phyloP scores from a whole-genome alignment of 2,888 invertebrate species.

The Lithosia quadra region DNA sequence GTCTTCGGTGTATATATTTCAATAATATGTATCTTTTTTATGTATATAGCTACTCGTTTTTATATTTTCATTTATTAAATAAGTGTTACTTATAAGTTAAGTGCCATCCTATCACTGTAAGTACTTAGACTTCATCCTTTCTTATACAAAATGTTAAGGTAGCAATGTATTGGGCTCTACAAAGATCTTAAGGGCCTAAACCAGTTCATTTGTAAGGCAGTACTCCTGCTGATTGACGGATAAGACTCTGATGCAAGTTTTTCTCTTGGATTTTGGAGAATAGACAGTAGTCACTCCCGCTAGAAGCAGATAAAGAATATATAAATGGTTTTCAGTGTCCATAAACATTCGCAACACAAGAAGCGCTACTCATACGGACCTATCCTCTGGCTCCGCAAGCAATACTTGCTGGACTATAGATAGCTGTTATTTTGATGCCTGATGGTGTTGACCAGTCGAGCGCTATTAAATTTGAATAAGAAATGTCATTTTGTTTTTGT shows the following conservation, averaged over 20 bases:
- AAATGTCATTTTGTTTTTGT: background rate
- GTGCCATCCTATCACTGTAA: too few species aligned
- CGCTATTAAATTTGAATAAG: slow-evolving; percentile 2
- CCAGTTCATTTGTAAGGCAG: too few species aligned
- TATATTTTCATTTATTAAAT: too few species aligned
- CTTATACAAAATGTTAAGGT: too few species aligned
- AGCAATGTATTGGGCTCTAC: background rate
- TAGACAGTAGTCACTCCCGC: background rate
- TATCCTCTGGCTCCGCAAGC: background rate
- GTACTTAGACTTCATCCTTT: too few species aligned
- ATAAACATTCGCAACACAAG: background rate
- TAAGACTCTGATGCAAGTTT: background rate
- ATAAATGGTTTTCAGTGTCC: background rate
- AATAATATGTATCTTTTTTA: background rate
- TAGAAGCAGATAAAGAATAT: background rate
- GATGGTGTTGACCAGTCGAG: background rate
- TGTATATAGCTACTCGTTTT: too few species aligned
- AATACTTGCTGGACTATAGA: background rate
- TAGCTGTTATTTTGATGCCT: background rate
- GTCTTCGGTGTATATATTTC: background rate
- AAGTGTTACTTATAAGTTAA: too few species aligned
- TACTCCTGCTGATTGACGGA: too few species aligned
- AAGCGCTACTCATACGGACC: too few species aligned
- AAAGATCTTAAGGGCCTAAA: background rate
- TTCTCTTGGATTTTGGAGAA: background rate